phyloP scores from a whole-genome alignment of 2,113 vertebrate genomes.

The Pithys albifrons region DNA sequence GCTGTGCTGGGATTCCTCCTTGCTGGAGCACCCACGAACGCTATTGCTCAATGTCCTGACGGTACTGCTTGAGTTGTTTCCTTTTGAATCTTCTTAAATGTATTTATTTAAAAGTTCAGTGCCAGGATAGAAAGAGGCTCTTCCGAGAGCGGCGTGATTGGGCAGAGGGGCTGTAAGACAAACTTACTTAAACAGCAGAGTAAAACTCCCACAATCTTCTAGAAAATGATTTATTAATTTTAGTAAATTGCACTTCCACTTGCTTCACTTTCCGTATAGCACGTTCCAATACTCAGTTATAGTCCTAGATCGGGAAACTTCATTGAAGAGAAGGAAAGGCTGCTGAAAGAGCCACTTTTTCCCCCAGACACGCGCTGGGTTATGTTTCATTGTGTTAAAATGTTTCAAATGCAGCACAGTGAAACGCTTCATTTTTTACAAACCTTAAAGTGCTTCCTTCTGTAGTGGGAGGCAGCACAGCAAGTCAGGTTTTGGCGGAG shows the following conservation, averaged over 20 bases:
- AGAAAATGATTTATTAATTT: neutral
- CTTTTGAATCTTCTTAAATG: accelerated
- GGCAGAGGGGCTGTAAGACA: neutral
- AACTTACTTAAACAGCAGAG: neutral
- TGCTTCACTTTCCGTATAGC: neutral
- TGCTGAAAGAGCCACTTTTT: neutral
- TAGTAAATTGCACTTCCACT: neutral
- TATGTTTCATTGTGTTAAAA: neutral
- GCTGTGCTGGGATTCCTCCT: neutral
- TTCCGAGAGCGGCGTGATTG: neutral
- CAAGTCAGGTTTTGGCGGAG: neutral
- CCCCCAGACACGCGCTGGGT: accelerated
- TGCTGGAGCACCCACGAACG: neutral
- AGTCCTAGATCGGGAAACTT: neutral
- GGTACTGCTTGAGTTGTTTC: accelerated
- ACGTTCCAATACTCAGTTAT: neutral
- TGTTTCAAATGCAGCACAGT: neutral
- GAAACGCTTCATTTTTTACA: neutral
- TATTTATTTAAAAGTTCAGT: neutral
- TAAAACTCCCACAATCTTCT: accelerated
- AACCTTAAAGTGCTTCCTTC: neutral
- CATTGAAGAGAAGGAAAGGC: neutral
- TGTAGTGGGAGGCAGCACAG: accelerated
- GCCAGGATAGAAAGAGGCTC: neutral
- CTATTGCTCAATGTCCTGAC: neutral